phyloP scores from a whole-genome alignment of 2,888 invertebrate genomes.

The Dicycla oo region DNA sequence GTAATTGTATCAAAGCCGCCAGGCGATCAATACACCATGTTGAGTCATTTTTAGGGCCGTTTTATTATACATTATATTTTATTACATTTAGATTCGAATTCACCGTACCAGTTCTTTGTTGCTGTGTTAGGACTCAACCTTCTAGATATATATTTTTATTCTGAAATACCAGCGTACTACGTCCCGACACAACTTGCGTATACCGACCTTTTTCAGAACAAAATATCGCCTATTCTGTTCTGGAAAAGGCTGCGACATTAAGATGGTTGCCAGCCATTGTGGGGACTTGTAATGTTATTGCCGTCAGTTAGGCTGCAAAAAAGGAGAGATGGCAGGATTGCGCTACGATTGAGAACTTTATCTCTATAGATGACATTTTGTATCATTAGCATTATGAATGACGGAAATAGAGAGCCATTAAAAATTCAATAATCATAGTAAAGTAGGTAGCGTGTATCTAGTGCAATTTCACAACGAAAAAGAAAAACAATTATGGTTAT shows the following conservation, averaged over 20 bases:
- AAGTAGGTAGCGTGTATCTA: neutral
- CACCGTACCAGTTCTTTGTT: neutral
- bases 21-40: neutral
- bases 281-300: neutral
- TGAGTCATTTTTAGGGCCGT: neutral
- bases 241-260: conserved; percentile 39
- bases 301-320: neutral
- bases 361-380: neutral
- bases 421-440: neutral
- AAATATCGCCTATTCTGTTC: conserved; percentile 46
- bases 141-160: neutral
- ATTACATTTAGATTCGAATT: neutral
- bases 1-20: neutral
- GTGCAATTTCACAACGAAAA: neutral
- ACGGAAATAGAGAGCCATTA: neutral
- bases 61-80: no score
- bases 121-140: conserved; percentile 9
- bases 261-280: conserved; percentile 1
- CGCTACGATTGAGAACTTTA: neutral
- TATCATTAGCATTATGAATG: neutral
- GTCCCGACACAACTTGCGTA: conserved; percentile 23
- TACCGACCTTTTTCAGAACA: conserved; percentile 46
- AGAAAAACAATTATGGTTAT: conserved; percentile 2
- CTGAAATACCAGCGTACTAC: conserved; percentile 7
- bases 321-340: neutral